Conservation (phyloP, 2,888 invertebrate species). For the Sphaerophoria rueppellii region DNA sequence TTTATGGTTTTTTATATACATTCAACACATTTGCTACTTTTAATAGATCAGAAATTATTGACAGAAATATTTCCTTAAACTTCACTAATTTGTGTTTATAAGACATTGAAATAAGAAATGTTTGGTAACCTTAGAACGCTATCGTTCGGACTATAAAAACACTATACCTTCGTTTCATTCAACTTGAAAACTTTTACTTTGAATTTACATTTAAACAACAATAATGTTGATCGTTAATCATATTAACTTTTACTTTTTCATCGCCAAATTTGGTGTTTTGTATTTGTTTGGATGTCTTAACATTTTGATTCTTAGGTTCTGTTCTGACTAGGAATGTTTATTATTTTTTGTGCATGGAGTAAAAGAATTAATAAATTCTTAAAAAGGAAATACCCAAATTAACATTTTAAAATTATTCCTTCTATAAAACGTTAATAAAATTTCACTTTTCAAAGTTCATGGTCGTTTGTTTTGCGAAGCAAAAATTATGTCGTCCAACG, state of each 20-base stretch:
- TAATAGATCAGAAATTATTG: too few species aligned
- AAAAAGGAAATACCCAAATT: too few species aligned
- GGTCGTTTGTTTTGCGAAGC: slow-evolving; percentile 5
- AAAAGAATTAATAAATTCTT: too few species aligned
- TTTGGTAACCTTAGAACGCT: not conserved
- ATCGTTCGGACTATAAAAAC: slow-evolving; percentile 1
- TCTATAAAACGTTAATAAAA: not conserved
- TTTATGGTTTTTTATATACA: too few species aligned
- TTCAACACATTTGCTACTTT: too few species aligned
- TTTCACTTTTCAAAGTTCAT: slow-evolving; percentile 23
- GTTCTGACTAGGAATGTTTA: not conserved
- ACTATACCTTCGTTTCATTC: slow-evolving; percentile 53
- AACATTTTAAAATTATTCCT: not conserved
- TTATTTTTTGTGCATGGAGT: too few species aligned
- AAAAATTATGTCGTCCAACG: not conserved
- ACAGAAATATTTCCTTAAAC: too few species aligned
- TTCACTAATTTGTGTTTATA: too few species aligned
- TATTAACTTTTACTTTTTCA: slow-evolving; percentile 64
- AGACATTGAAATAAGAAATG: too few species aligned
- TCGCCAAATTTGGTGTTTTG: slow-evolving; percentile 9
- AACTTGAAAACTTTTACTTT: slow-evolving; percentile 62
- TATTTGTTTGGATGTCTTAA: not conserved
- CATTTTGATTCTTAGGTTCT: not conserved
- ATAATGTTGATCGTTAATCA: slow-evolving; percentile 54
- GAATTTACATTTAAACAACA: not conserved